Evolutionary conservation across 2,888 invertebrate genomes (phyloP), one percentile per base, ranked within the genome.

Genomic region (Morinoia aosen): DNA sequence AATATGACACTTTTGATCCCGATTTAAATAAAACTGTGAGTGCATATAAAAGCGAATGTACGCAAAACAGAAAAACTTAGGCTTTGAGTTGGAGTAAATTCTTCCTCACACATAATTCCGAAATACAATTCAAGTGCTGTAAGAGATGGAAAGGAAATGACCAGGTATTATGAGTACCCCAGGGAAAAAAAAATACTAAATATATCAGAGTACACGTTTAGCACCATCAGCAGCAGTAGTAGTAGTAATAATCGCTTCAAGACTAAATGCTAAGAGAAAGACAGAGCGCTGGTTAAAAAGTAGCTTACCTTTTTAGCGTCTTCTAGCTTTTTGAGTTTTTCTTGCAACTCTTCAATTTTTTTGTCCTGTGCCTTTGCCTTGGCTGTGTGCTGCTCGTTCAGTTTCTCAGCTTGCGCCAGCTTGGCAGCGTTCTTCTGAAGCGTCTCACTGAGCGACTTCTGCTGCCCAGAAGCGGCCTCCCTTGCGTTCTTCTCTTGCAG

Each of bases 311-410:
- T 93, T 57, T 93, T 56, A 48, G 93, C 93, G 3, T 57, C 93
- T 93, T 93, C 93, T n/a, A 93, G 57, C n/a, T 93, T 56, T 33
- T 93, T 93, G 57, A 93, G 12, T 33, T 93, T n/a, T 12, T 39
- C 93, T 57, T 12, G n/a, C 16, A 93, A 33, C n/a, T 57, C 58
- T 57, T 93, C 93, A 57, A 93, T 93, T 93, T 93, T 93, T 57
- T 57, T 57, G 19, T 93, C 93, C n/a, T 93, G 93, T 12, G 12
- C 93, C 58, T 93, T 93, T 57, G 14, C 93, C 33, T 93, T 93
- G 7, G 57, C 58, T 3, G 48, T 7, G 57, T 25, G 93, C 93
- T 19, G 11, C 33, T 93, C 58, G 10, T 57, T 16, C 33, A 57
- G 14, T 19, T 93, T 93, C 93, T 93, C 93, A 33, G 93, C 56